A percentile compares a stretch with the other conserved stretches of the same genome.
These are phyloP conservation scores for Picathartes gymnocephalus DNA, from an alignment of 2,113 vertebrate genomes.

Conservation along the genomic window DNA sequence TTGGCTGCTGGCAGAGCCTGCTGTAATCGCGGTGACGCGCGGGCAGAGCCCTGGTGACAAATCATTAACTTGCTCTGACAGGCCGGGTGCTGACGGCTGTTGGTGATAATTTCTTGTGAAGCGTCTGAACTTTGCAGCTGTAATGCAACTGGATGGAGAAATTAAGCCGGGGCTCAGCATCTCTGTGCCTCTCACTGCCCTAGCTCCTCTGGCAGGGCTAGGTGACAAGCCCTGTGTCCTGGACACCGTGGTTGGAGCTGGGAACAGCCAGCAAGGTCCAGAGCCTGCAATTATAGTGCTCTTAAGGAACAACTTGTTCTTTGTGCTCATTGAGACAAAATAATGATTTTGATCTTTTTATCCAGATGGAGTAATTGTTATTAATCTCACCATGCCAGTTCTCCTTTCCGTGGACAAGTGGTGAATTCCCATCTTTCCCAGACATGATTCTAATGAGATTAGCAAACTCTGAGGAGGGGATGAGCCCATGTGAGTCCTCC, in stretches of 20 bases:
- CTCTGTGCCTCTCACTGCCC: background rate
- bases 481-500: background rate
- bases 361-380: constrained; percentile 48
- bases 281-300: background rate
- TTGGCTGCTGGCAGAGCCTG: constrained; percentile 19
- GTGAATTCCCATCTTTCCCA: background rate
- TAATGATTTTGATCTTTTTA: background rate
- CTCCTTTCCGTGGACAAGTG: background rate
- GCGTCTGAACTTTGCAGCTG: constrained; percentile 59
- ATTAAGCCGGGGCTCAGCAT: constrained; percentile 36
- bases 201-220: background rate
- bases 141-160: constrained; percentile 46
- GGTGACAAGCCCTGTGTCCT: background rate
- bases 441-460: background rate
- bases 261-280: background rate
- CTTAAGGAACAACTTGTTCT: constrained; percentile 17
- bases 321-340: constrained; percentile 1
- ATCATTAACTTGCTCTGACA: constrained; percentile 67
- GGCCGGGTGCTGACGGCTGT: constrained; percentile 54
- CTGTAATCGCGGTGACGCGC: constrained; percentile 44
- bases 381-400: constrained; percentile 18
- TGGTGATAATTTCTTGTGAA: constrained; percentile 66
- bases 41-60: constrained; percentile 60
- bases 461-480: background rate
- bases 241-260: background rate